Conservation (phyloP, 2,888 invertebrate species). For the Eurytoma adleriae region DNA sequence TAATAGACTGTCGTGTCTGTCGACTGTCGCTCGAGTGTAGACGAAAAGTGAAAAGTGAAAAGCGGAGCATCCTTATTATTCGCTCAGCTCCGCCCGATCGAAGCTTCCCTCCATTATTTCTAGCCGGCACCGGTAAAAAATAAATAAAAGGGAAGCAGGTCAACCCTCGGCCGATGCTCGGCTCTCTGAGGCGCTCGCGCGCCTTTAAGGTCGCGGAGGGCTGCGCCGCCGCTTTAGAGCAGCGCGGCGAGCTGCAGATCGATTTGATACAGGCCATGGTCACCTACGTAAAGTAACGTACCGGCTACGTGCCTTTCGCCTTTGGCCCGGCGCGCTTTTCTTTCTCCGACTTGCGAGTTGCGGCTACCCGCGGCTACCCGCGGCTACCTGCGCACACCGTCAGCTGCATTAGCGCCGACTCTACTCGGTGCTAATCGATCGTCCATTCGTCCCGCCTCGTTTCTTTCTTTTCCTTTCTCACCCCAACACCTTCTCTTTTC, state of each 20-base stretch:
- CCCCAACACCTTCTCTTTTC: not conserved
- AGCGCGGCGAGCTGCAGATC: conserved; percentile 28
- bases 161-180: conserved; percentile 13
- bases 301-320: not conserved
- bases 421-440: not conserved
- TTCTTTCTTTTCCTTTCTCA: not conserved
- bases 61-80: too few species aligned
- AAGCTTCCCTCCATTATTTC: too few species aligned
- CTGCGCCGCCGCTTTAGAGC: conserved; percentile 4
- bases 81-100: too few species aligned
- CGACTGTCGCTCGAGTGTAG: too few species aligned
- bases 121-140: too few species aligned
- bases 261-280: conserved; percentile 63
- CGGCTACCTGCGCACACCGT: not conserved
- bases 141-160: conserved; percentile 44
- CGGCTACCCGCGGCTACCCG: too few species aligned
- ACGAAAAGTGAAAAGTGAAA: too few species aligned
- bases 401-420: not conserved
- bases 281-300: conserved; percentile 52
- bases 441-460: not conserved
- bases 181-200: conserved; percentile 9
- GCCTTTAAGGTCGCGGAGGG: conserved; percentile 44
- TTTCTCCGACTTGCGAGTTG: not conserved
- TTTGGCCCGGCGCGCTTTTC: not conserved
- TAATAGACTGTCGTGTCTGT: too few species aligned